phyloP scores from a whole-genome alignment of 2,797 vertebrate species.

The Bovichtus diacanthus region DNA sequence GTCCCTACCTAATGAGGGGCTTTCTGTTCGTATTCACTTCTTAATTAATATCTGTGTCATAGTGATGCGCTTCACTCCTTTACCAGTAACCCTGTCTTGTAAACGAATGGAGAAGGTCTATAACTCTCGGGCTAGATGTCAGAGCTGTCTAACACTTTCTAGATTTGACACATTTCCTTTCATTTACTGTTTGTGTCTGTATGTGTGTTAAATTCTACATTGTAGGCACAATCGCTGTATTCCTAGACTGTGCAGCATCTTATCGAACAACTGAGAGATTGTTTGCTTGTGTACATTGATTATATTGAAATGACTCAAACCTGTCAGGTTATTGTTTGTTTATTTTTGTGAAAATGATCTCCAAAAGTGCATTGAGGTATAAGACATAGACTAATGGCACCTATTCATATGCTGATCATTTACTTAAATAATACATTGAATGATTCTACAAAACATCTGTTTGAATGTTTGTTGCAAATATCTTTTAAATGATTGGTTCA shows the following conservation, averaged over 20 bases:
- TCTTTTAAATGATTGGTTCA: not conserved
- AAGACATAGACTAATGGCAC: not conserved
- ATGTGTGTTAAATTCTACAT: slow-evolving; percentile 18
- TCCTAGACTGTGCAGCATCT: slow-evolving; percentile 14
- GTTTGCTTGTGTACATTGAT: slow-evolving; percentile 3
- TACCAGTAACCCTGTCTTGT: slow-evolving; percentile 17
- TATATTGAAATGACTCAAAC: not conserved
- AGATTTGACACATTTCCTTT: slow-evolving; percentile 23
- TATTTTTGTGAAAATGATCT: slow-evolving; percentile 4
- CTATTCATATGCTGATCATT: not conserved
- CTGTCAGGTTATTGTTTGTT: not conserved
- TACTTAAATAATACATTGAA: not conserved
- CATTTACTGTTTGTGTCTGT: slow-evolving; percentile 5
- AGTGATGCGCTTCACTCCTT: slow-evolving; percentile 31
- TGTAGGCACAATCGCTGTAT: slow-evolving; percentile 5
- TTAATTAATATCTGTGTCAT: slow-evolving; percentile 26
- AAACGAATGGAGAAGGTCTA: slow-evolving; percentile 23
- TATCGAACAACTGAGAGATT: slow-evolving; percentile 18
- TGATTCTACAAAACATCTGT: not conserved
- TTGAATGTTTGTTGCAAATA: not conserved
- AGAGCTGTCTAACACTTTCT: slow-evolving; percentile 24
- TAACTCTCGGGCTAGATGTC: not conserved
- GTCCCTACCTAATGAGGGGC: slow-evolving; percentile 25
- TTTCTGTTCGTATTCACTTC: slow-evolving; percentile 33
- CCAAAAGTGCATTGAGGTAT: not conserved